A percentile compares a stretch with the other conserved stretches of the same genome.
These are phyloP conservation scores for Mechanitis messenoides DNA, from an alignment of 2,888 invertebrate genomes.

Conservation along the genomic window DNA sequence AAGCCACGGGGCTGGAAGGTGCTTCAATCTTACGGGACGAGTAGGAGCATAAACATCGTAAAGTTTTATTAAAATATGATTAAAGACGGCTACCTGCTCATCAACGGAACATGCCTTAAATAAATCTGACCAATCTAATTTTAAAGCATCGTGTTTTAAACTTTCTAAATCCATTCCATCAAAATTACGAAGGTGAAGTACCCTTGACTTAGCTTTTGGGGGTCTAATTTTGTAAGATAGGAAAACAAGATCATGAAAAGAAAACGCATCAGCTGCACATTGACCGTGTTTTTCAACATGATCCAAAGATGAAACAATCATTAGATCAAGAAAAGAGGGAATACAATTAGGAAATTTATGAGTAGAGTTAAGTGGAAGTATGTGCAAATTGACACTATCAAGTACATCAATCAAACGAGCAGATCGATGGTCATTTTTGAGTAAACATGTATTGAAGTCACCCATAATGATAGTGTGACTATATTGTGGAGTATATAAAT, in stretches of 20 bases:
- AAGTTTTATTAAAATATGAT: conserved; percentile 9
- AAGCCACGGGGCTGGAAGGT: not conserved
- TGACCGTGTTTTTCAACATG: no score
- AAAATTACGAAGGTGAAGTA: no score
- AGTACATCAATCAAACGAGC: no score
- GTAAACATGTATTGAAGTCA: conserved; percentile 7
- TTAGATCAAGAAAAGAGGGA: conserved; percentile 17
- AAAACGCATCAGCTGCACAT: no score
- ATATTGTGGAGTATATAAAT: not conserved
- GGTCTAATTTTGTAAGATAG: no score
- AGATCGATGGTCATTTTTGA: not conserved
- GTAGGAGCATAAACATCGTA: not conserved
- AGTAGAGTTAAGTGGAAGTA: conserved; percentile 21
- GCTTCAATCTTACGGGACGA: not conserved
- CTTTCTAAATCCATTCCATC: no score
- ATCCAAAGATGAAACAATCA: not conserved
- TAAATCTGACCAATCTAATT: no score
- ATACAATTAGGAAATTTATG: conserved; percentile 16
- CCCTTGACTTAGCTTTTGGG: no score
- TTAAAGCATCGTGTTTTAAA: no score
- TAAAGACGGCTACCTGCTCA: no score
- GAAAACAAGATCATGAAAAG: no score
- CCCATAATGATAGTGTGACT: conserved; percentile 7
- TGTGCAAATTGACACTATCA: conserved; percentile 11
- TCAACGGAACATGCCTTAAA: no score